phyloP scores from a whole-genome alignment of 2,113 vertebrate genomes.

The Pterocles gutturalis region DNA sequence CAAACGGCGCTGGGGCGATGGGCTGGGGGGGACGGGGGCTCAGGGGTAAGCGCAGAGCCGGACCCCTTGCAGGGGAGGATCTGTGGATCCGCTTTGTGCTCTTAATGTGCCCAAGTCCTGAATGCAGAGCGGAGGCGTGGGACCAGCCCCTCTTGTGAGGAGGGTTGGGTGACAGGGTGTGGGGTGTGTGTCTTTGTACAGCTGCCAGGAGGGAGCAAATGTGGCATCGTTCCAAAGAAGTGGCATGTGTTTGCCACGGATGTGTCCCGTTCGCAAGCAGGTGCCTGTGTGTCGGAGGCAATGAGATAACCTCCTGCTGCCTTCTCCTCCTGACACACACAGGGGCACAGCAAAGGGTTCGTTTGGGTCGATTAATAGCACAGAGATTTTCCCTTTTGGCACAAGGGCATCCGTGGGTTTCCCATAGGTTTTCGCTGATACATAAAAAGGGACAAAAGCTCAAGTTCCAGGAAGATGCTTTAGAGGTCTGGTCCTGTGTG shows the following conservation, averaged over 20 bases:
- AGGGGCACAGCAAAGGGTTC: not conserved
- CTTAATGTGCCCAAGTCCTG: rapidly evolving
- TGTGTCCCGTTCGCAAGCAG: rapidly evolving
- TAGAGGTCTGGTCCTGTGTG: not conserved
- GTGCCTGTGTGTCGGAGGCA: not conserved
- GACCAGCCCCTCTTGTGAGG: not conserved
- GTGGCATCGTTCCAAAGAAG: not conserved
- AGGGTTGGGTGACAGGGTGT: not conserved
- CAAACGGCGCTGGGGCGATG: rapidly evolving
- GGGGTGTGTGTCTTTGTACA: not conserved
- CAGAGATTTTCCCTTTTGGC: not conserved
- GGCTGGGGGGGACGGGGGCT: not conserved
- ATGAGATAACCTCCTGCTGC: not conserved
- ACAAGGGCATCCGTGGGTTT: not conserved
- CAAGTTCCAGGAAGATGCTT: rapidly evolving
- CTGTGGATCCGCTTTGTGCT: rapidly evolving
- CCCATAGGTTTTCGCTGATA: not conserved
- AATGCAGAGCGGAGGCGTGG: rapidly evolving
- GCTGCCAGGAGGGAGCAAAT: not conserved
- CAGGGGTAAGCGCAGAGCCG: not conserved
- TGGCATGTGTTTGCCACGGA: rapidly evolving
- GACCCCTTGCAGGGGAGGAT: not conserved
- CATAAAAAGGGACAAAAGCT: not conserved
- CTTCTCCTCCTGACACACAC: not conserved
- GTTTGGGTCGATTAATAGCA: not conserved